Base-by-base conservation (phyloP, 37 sponge, comb jelly and placozoan species). In the Halichondria panicea region DNA sequence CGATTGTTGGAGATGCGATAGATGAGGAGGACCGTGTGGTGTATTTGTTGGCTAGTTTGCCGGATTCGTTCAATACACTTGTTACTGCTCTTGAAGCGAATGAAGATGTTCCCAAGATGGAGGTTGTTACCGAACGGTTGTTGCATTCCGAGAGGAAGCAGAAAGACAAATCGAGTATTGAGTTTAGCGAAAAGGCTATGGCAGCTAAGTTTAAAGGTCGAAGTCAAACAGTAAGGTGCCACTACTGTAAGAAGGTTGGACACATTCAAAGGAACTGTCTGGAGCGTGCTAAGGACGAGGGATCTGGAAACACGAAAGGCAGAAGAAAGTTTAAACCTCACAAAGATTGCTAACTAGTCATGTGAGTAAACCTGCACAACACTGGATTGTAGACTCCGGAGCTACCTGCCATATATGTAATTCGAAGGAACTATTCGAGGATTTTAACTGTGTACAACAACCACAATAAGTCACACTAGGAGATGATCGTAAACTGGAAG, bases 31-130 rank as follows among this genome's bases (percentile, higher is more conserved):
- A 81, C 63, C 71, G 55, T 43, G 82, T 81, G 37, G 82, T 83
- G 36, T 48, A 71, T 63, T 31, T 80, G 31, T 37, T 80, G 7
- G 82, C 82, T 50, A 81, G 82, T 64, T 50, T 81, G 5, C 82
- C 84, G 42, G 72, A 70, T 35, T 76, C 84, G 19, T 84, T 41
- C 40, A 61, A 66, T 39, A 69, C 57, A 71, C 77, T 84, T 7
- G 84, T 84, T 31, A 84, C 84, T 32, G 84, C 84, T 27, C 77
- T 84, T 19, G 84, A 84, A 61, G 84, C 71, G 18, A 84, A 45
- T 48, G 31, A 57, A 50, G 71, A 68, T 22, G 84, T 84, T 27
- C 84, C 72, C 4, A 57, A 70, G 27, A 76, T 84, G 84, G 77
- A 76, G 56, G 55, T 62, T 15, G 77, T 84, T 13, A 76, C 63